Evolutionary conservation across 2,113 vertebrate species (phyloP).

Genomic region (Sander lucioperca): DNA sequence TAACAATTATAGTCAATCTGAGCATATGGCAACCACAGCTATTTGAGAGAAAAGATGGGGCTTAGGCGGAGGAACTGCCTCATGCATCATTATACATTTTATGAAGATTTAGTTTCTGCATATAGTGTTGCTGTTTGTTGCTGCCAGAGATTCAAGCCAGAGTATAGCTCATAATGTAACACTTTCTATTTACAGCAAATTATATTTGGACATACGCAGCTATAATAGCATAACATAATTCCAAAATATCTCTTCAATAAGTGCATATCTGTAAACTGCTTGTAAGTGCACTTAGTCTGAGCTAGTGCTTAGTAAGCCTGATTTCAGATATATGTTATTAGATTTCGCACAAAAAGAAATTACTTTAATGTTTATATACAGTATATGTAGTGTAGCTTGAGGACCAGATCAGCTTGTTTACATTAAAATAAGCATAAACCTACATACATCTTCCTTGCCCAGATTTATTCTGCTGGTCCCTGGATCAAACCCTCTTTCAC

Average conservation of each 20-base stretch:
- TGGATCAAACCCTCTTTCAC: not conserved
- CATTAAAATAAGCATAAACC: not conserved
- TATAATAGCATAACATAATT: not conserved
- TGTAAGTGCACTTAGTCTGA: not conserved
- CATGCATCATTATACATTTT: constrained; percentile 43
- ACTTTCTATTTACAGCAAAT: not conserved
- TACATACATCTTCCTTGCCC: not conserved
- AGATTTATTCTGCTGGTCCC: not conserved
- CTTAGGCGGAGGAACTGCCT: constrained; percentile 72
- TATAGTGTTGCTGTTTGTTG: constrained; percentile 13
- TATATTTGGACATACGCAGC: not conserved
- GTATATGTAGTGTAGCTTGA: not conserved
- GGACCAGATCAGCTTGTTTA: not conserved
- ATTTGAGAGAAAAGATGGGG: constrained; percentile 81
- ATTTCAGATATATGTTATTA: not conserved
- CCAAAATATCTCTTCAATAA: not conserved
- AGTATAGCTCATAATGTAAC: not conserved
- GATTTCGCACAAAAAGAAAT: not conserved
- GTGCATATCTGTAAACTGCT: not conserved
- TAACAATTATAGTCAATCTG: constrained; percentile 88
- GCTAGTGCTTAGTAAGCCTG: no score
- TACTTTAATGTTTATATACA: not conserved
- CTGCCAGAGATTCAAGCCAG: constrained; percentile 8
- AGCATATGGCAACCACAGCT: constrained; percentile 81
- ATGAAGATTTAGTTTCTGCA: constrained; percentile 34